Base-by-base conservation (phyloP, 92 coral and sea anemone species). In the Ricordea florida region DNA sequence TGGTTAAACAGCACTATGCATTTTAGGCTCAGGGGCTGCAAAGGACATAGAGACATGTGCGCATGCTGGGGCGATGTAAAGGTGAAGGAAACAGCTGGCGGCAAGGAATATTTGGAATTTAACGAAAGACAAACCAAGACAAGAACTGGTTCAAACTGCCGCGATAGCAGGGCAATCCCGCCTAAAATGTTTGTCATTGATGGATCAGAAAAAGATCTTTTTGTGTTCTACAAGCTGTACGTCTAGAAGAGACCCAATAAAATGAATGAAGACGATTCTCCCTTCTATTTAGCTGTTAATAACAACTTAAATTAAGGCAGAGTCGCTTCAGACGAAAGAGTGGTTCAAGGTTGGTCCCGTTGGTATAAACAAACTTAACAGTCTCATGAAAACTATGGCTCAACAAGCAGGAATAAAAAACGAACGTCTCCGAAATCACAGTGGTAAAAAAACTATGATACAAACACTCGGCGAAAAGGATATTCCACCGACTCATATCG, bases 31-130 rank as follows among this genome's bases (percentile, higher is more conserved):
- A 37, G 88, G 27, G 88, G 83, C 37, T 73, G 78, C 27, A 52
- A 74, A 49, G 77, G 78, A 53, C 90, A 85, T 48, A 44, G 81
- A 21, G 78, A 85, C 32, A 62, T 79, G 62, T 69, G n/a, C n/a
- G 31, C n/a, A n/a, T n/a, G 47, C 32, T 85, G 90, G 90, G 86
- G 78, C 21, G 74, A 84, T 44, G 47, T 60, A 36, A 42, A 29
- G 36, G 45, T 84, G 27, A 69, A 57, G 29, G 25, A 26, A 30
- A 33, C 36, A 43, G n/a, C 69, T 41, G 41, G 37, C 46, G 84
- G 80, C 59, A 67, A 76, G 38, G 74, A 78, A 79, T 78, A 61
- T 77, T 56, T 85, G 43, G 80, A 60, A 40, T 62, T 69, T 72
- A 61, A 61, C 21, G 42, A 31, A 52, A 25, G 50, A n/a, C n/a